Evolutionary conservation across 64 coral and sea anemone genomes (phyloP).

Genomic region (Stylophora pistillata): DNA sequence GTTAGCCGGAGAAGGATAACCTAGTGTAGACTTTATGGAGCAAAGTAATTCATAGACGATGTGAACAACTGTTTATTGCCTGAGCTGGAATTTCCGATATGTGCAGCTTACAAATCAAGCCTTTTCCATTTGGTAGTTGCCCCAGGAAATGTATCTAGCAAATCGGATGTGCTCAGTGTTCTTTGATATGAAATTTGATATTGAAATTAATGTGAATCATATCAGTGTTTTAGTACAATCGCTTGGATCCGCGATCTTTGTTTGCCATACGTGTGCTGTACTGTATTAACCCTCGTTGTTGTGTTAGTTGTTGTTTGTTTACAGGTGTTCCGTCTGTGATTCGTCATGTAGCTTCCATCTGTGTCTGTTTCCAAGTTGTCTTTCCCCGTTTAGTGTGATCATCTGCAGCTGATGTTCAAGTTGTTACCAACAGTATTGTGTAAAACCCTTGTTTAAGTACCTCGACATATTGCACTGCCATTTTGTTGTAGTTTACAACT

Average conservation of each 20-base stretch:
- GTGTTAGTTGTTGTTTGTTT: constrained; percentile 2
- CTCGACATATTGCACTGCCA: background rate
- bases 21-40: no score
- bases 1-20: no score
- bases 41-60: no score
- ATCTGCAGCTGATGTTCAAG: background rate
- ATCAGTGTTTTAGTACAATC: no score
- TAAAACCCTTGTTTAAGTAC: background rate
- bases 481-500: background rate
- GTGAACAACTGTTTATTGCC: no score
- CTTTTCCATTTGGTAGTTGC: no score
- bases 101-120: no score
- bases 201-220: no score
- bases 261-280: background rate
- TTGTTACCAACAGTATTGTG: background rate
- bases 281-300: background rate
- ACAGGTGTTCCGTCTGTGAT: background rate
- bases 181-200: no score
- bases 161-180: no score
- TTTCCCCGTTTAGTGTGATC: background rate
- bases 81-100: no score
- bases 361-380: background rate
- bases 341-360: background rate
- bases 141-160: no score
- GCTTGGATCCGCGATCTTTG: background rate